Percentiles rank a stretch among this genome's conserved stretches.
Conservation (phyloP, 2,797 vertebrate genomes). For the Discoglossus pictus region DNA sequence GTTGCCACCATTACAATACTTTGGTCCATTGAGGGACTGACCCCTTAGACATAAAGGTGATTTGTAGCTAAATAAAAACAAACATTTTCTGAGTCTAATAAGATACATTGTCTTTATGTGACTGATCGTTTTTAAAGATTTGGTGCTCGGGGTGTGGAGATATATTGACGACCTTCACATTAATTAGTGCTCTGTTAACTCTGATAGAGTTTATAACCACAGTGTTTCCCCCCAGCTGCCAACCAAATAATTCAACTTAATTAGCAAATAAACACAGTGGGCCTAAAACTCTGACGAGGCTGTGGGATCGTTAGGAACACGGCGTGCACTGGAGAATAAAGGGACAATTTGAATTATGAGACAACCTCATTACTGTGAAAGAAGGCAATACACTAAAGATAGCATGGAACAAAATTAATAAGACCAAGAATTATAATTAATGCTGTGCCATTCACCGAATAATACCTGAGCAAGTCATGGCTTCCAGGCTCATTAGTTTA, state of each 20-base stretch:
- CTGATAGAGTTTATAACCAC: conserved; percentile 41
- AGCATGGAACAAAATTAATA: no score
- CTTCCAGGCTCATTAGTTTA: no score
- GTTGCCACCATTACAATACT: no score
- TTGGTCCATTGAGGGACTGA: no score
- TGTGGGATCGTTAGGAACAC: conserved; percentile 8
- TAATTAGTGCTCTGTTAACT: conserved; percentile 43
- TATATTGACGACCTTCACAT: conserved; percentile 37
- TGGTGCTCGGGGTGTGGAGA: conserved; percentile 24
- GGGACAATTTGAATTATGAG: neutral
- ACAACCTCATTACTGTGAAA: neutral
- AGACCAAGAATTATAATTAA: no score
- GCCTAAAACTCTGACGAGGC: conserved; percentile 22
- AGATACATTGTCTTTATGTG: conserved; percentile 6
- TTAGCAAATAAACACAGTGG: conserved; percentile 42
- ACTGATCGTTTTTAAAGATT: conserved; percentile 38
- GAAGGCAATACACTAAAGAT: no score
- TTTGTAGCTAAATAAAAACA: no score
- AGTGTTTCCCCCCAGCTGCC: conserved; percentile 30
- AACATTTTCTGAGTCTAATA: conserved; percentile 4
- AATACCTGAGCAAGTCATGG: no score
- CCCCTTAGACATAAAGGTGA: no score
- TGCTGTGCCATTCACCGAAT: no score
- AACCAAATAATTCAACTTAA: conserved; percentile 46
- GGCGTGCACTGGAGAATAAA: neutral